phyloP scores from a whole-genome alignment of 2,797 vertebrate species.

The Otolemur crassicaudatus region DNA sequence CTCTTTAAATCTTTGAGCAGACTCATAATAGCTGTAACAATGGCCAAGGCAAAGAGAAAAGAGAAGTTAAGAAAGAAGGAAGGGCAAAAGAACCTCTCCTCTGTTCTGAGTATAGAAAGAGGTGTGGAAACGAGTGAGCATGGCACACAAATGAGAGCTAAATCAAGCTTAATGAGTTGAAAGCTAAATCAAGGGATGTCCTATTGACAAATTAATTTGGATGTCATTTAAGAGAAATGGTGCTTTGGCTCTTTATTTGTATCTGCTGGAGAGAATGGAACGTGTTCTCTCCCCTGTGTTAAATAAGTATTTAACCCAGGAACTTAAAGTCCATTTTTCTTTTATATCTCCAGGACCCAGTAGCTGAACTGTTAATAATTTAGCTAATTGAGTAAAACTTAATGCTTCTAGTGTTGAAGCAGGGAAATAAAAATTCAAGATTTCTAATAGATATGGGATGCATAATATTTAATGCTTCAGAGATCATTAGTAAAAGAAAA shows the following conservation, averaged over 20 bases:
- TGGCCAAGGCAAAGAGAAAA: background rate
- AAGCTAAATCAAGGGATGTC: background rate
- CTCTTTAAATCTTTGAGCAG: background rate
- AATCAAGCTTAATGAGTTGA: background rate
- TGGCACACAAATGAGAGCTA: background rate
- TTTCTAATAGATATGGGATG: conserved; percentile 64
- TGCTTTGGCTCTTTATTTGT: conserved; percentile 49
- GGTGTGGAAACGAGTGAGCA: background rate
- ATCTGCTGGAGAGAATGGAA: background rate
- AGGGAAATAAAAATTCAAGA: conserved; percentile 71
- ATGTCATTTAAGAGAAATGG: conserved; percentile 53
- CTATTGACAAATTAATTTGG: conserved; percentile 57
- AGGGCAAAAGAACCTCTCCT: background rate
- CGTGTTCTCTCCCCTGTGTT: background rate
- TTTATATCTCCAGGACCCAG: conserved; percentile 47
- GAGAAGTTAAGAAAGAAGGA: background rate
- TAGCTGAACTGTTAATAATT: conserved; percentile 70
- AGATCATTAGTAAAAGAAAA: conserved; percentile 91
- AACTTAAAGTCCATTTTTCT: conserved; percentile 65
- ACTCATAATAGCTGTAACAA: background rate
- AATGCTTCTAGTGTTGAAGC: conserved; percentile 62
- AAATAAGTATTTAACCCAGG: conserved; percentile 60
- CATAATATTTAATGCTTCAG: conserved; percentile 83
- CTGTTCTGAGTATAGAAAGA: background rate
- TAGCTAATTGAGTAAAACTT: conserved; percentile 68